Evolutionary conservation across 2,113 vertebrate genomes (phyloP), one percentile per base, ranked within the genome.

Genomic region (Aphyosemion australe): DNA sequence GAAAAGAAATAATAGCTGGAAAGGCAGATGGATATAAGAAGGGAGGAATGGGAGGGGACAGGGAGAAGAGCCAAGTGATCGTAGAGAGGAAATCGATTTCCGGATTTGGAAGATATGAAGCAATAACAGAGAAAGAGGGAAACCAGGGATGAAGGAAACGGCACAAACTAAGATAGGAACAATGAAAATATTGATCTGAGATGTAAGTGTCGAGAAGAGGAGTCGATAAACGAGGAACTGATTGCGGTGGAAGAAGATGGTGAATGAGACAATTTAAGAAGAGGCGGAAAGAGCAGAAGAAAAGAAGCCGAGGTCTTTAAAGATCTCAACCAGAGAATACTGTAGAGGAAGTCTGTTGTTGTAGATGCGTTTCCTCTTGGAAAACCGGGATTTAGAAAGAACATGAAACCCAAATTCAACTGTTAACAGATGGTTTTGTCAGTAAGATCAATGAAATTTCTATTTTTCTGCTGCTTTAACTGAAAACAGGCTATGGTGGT

Each of bases 181-280:
- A 58, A 78, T 76, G 59, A 58, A 78, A 75, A 16, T 26, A 78
- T 49, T 59, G 74, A 83, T 74, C 42, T 56, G 51, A 69, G 63
- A 64, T 47, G 48, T 52, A 66, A 54, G n/a, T 26, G 26, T 19
- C 12, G 15, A 50, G 42, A 72, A 50, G 60, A 47, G 42, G 15
- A 18, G 52, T 78, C 66, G 41, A 69, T 80, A 42, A 60, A 41
- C 21, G 26, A 1, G 6, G 11, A 52, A 52, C 16, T 26, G 15
- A 1, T 1, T 19, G 9, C 13, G 19, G 19, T 32, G 37, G 39
- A 54, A 8, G 19, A 43, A 55, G 65, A 63, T 16, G 45, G 45
- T 46, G 45, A 16, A 46, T 16, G 45, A 46, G 15, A 46, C 7
- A 10, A 37, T 37, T 7, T 37, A 10, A 8, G 26, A 5, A 37